These are phyloP conservation scores for Leptinotarsa peninsularis DNA, from an alignment of 2,888 invertebrate species.

Conservation along the genomic window DNA sequence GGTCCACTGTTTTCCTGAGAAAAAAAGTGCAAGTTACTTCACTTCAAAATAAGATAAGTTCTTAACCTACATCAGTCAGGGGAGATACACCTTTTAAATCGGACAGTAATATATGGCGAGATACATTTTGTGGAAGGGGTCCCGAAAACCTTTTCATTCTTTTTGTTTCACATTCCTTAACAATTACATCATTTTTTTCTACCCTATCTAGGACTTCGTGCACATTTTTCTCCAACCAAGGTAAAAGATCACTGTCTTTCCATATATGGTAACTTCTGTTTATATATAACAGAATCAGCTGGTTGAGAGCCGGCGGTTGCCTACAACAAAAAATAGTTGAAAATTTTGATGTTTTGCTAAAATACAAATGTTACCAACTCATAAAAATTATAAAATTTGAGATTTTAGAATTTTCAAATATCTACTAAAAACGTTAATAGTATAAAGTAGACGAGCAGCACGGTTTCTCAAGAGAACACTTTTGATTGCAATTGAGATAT, in stretches of 20 bases:
- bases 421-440: too few relatives aligned
- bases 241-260: slow-evolving; percentile 80
- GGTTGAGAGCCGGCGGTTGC: slow-evolving; percentile 75
- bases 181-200: slow-evolving; percentile 72
- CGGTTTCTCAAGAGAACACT: too few relatives aligned
- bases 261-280: slow-evolving; percentile 81
- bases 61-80: slow-evolving; percentile 62
- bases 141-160: slow-evolving; percentile 73
- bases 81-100: slow-evolving; percentile 77
- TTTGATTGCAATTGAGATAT: too few relatives aligned
- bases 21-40: background rate
- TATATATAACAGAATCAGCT: slow-evolving; percentile 80
- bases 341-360: too few relatives aligned
- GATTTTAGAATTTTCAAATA: too few relatives aligned
- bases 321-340: slow-evolving; percentile 59
- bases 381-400: too few relatives aligned
- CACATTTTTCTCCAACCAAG: slow-evolving; percentile 83
- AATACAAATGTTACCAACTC: too few relatives aligned
- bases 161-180: slow-evolving; percentile 74
- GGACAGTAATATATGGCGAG: slow-evolving; percentile 78
- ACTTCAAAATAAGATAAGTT: background rate
- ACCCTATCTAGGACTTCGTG: slow-evolving; percentile 74
- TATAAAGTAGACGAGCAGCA: too few relatives aligned
- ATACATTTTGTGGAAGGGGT: slow-evolving; percentile 73
- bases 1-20: slow-evolving; percentile 66